phyloP scores from a whole-genome alignment of 2,797 vertebrate genomes.

The Coreius guichenoti region DNA sequence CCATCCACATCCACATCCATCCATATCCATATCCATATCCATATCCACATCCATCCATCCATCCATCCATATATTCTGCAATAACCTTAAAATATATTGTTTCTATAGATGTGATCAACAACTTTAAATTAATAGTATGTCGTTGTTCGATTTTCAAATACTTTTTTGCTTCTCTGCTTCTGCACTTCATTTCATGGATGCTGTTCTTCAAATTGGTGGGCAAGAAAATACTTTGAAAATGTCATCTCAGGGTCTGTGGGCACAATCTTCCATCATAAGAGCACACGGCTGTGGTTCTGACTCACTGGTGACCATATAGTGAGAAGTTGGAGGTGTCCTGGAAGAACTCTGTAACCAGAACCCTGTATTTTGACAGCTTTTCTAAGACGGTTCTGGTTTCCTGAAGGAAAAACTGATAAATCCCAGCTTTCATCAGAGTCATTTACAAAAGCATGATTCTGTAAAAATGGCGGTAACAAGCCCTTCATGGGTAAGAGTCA shows the following conservation, averaged over 20 bases:
- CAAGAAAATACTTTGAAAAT: neutral
- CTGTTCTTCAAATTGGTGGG: neutral
- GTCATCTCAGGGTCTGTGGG: slow-evolving; percentile 8
- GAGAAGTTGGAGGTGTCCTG: slow-evolving; percentile 63
- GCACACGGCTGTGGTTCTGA: slow-evolving; percentile 65
- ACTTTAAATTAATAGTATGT: too few species aligned
- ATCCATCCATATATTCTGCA: too few species aligned
- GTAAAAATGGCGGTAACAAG: slow-evolving; percentile 27
- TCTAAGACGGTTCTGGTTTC: slow-evolving; percentile 76
- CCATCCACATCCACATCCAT: too few species aligned
- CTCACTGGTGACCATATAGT: slow-evolving; percentile 62
- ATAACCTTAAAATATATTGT: too few species aligned
- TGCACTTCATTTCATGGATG: neutral
- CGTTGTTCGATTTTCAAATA: neutral
- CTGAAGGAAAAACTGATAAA: slow-evolving; percentile 75
- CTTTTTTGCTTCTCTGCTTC: neutral
- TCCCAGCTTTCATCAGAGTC: slow-evolving; percentile 69
- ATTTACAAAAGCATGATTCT: neutral
- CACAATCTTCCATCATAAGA: slow-evolving; percentile 38
- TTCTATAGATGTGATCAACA: too few species aligned
- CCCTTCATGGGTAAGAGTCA: neutral
- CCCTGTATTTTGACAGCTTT: slow-evolving; percentile 72
- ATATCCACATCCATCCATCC: too few species aligned
- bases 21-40: too few species aligned
- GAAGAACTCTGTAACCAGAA: slow-evolving; percentile 74